Conservation (phyloP, 2,888 invertebrate species). For the Hydropsyche betteni region DNA sequence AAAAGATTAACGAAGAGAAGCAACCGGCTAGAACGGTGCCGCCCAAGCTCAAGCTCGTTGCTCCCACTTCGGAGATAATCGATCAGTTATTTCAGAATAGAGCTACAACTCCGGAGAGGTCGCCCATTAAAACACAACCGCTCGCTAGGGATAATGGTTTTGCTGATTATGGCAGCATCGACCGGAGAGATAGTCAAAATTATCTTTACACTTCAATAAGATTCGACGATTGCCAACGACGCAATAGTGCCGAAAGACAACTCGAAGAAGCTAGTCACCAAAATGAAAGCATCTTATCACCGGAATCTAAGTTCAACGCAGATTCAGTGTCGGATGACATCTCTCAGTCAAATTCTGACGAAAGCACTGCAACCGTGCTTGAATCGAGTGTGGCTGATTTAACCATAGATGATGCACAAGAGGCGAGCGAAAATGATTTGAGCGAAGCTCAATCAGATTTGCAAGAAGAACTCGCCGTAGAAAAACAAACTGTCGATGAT, state of each 20-base stretch:
- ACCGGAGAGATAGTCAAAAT: slow-evolving; percentile 55
- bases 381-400: too few relatives aligned
- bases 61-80: slow-evolving; percentile 40
- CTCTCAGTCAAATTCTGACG: slow-evolving; percentile 64
- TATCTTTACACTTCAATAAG: slow-evolving; percentile 62
- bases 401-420: too few relatives aligned
- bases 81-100: slow-evolving; percentile 58
- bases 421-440: too few relatives aligned
- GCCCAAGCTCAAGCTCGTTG: slow-evolving; percentile 44
- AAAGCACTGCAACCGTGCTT: slow-evolving; percentile 54
- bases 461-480: slow-evolving; percentile 41
- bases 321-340: slow-evolving; percentile 58
- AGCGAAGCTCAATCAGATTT: background rate
- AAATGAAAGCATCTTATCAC: slow-evolving; percentile 58
- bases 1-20: slow-evolving; percentile 53
- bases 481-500: slow-evolving; percentile 55
- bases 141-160: slow-evolving; percentile 61
- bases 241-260: slow-evolving; percentile 56
- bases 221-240: slow-evolving; percentile 62
- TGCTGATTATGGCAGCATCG: slow-evolving; percentile 52
- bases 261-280: slow-evolving; percentile 54
- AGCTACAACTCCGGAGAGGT: slow-evolving; percentile 61
- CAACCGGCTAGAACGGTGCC: slow-evolving; percentile 34
- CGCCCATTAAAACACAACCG: slow-evolving; percentile 63
- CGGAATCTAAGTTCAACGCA: slow-evolving; percentile 54